phyloP scores from a whole-genome alignment of 2,888 invertebrate species.

The Oxycera nigricornis region DNA sequence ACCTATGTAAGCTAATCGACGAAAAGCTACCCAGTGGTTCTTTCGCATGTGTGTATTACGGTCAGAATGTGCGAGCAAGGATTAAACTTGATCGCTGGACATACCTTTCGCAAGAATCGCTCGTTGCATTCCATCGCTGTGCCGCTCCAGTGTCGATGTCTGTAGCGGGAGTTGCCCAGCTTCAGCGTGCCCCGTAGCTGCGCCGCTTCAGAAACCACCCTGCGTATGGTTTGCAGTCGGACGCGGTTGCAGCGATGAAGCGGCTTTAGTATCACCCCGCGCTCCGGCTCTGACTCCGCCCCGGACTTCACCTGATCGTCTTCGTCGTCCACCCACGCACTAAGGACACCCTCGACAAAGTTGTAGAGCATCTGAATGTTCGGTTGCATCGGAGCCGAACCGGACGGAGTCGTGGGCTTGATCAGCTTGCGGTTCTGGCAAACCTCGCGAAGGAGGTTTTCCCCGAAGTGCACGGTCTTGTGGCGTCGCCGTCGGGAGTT shows the following conservation, averaged over 20 bases:
- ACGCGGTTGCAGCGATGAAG: constrained; percentile 66
- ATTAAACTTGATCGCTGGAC: too few species aligned
- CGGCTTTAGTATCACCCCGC: constrained; percentile 63
- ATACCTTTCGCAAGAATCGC: constrained; percentile 85
- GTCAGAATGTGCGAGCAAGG: too few species aligned
- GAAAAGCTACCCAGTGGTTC: too few species aligned
- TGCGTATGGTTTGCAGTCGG: constrained; percentile 72
- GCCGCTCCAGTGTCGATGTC: constrained; percentile 85
- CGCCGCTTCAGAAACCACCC: constrained; percentile 75
- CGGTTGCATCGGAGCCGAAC: constrained; percentile 68
- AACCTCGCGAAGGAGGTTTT: constrained; percentile 76
- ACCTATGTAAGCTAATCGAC: too few species aligned
- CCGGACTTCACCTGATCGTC: constrained; percentile 71
- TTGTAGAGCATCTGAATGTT: constrained; percentile 83
- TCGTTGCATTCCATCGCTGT: constrained; percentile 89
- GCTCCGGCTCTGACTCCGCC: constrained; percentile 77
- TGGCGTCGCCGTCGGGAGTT: constrained; percentile 75
- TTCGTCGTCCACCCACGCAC: constrained; percentile 77
- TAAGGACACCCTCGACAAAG: constrained; percentile 80
- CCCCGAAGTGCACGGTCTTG: constrained; percentile 81
- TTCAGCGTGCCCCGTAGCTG: constrained; percentile 71
- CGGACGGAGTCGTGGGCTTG: constrained; percentile 61
- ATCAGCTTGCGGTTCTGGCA: constrained; percentile 73
- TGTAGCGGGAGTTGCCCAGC: constrained; percentile 73
- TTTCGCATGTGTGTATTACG: too few species aligned